Evolutionary conservation across 2,113 vertebrate species (phyloP).

Genomic region (Patagioenas fasciata): DNA sequence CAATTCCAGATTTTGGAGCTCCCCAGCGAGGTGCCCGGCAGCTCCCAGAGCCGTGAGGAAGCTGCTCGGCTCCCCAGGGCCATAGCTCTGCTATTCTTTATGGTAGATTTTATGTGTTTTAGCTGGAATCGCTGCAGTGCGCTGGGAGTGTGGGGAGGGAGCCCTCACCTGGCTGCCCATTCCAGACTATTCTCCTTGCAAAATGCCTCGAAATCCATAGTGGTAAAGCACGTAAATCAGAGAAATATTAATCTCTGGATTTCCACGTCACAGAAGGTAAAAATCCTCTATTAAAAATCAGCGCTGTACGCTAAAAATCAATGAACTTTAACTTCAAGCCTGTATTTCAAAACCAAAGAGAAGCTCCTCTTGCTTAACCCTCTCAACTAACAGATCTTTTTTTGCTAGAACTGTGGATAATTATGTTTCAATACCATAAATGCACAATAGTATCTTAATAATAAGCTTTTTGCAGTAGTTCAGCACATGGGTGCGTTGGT

Average conservation of each 20-base stretch:
- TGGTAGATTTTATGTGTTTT: too few species aligned
- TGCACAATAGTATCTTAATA: too few species aligned
- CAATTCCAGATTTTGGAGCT: not conserved
- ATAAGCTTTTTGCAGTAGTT: rapidly evolving
- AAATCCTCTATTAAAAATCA: not conserved
- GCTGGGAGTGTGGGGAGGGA: not conserved
- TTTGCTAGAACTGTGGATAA: not conserved
- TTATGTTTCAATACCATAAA: not conserved
- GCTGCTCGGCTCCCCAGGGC: rapidly evolving
- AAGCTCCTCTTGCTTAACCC: not conserved
- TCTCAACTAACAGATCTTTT: not conserved
- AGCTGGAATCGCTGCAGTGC: rapidly evolving
- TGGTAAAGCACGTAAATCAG: not conserved
- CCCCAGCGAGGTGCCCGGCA: not conserved
- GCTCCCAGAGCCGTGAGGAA: rapidly evolving
- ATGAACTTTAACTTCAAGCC: not conserved
- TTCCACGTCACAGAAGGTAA: not conserved
- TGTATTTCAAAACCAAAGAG: not conserved
- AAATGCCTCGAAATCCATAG: not conserved
- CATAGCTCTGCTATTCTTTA: not conserved
- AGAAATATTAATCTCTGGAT: not conserved
- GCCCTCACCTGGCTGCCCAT: not conserved
- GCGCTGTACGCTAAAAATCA: not conserved
- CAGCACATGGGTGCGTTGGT: not conserved
- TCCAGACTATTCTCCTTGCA: not conserved